These are phyloP conservation scores for Iguana delicatissima DNA, from an alignment of 2,797 vertebrate species.

Conservation along the genomic window DNA sequence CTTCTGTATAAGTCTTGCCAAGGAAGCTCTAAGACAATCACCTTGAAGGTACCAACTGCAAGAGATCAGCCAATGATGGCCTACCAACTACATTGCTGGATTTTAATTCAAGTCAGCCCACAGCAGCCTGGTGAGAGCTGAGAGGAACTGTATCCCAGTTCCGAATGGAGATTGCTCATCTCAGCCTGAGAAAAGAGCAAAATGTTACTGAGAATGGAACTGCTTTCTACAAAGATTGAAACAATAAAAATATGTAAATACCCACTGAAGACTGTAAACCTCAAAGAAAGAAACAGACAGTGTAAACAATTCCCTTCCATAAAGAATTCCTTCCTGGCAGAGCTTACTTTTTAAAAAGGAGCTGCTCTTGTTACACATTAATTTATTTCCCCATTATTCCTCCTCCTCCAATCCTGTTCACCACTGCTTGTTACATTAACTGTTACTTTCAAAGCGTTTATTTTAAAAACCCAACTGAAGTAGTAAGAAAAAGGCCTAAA, in stretches of 20 bases:
- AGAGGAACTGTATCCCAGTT: background rate
- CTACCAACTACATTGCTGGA: background rate
- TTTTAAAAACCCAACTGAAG: background rate
- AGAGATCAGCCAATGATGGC: background rate
- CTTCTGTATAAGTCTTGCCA: too few relatives aligned
- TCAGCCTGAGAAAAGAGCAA: background rate
- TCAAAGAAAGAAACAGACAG: background rate
- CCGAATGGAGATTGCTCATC: background rate
- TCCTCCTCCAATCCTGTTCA: background rate
- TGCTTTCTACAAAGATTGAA: background rate
- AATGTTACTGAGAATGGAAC: background rate
- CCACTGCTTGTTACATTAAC: background rate
- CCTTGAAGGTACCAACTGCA: too few relatives aligned
- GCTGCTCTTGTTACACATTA: background rate
- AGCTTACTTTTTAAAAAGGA: background rate
- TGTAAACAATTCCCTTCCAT: background rate
- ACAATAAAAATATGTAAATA: background rate
- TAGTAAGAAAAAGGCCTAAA: background rate
- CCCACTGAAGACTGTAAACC: background rate
- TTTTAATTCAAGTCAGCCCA: background rate
- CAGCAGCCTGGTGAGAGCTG: background rate
- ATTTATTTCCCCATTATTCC: background rate
- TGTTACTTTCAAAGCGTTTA: background rate
- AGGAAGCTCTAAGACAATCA: too few relatives aligned
- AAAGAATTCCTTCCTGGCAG: background rate